phyloP scores from a whole-genome alignment of 2,113 vertebrate species.

The Ondatra zibethicus region DNA sequence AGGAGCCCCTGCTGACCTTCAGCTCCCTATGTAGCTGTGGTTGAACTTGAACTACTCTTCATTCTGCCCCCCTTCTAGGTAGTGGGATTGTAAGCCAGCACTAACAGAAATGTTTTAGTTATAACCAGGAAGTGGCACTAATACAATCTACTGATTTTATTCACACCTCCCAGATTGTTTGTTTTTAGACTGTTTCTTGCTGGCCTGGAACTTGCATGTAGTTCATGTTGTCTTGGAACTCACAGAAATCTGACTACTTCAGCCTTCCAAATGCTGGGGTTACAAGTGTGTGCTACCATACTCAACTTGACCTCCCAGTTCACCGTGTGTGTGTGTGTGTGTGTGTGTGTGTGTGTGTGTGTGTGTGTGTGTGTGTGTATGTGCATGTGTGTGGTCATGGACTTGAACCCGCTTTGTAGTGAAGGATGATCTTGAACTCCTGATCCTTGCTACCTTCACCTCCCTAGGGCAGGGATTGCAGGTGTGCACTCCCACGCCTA shows the following conservation, averaged over 20 bases:
- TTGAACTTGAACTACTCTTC: neutral
- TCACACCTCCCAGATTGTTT: neutral
- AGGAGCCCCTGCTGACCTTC: neutral
- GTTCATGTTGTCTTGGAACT: neutral
- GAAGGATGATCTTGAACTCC: neutral
- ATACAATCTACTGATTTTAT: neutral
- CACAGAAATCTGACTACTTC: neutral
- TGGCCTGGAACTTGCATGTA: neutral
- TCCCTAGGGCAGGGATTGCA: neutral
- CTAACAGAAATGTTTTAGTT: neutral
- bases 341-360: no score
- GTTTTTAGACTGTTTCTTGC: neutral
- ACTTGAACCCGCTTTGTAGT: neutral
- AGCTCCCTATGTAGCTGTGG: neutral
- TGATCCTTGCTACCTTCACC: neutral
- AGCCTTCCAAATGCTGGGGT: neutral
- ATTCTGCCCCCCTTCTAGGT: neutral
- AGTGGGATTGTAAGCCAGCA: neutral
- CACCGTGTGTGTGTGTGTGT: neutral
- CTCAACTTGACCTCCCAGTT: neutral
- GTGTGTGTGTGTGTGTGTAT: no score
- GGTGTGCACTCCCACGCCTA: neutral
- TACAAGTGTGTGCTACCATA: neutral
- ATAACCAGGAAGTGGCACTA: neutral
- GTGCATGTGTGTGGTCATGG: neutral